phyloP scores from a whole-genome alignment of 2,113 vertebrate genomes.

The Pholis gunnellus region DNA sequence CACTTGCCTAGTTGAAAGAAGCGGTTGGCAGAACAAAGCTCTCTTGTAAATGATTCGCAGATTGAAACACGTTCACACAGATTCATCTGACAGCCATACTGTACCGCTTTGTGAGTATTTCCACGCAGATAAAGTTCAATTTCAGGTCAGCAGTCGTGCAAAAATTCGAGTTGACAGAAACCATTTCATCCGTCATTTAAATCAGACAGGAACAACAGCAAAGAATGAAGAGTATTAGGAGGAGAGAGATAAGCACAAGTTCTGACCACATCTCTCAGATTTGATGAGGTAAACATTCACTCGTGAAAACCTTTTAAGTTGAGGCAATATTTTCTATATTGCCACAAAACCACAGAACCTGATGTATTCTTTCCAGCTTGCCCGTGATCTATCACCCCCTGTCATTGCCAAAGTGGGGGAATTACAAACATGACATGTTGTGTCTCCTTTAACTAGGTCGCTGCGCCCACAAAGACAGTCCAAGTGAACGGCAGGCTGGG shows the following conservation, averaged over 20 bases:
- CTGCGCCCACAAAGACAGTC: conserved; percentile 78
- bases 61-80: conserved; percentile 31
- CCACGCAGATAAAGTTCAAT: conserved; percentile 53
- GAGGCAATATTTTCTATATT: not conserved
- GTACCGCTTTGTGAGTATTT: conserved; percentile 31
- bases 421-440: conserved; percentile 45
- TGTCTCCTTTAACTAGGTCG: conserved; percentile 74
- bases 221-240: conserved; percentile 4
- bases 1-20: conserved; percentile 30
- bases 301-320: not conserved
- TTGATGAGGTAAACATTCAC: not conserved
- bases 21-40: conserved; percentile 45
- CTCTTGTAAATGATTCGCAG: conserved; percentile 49
- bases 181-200: not conserved
- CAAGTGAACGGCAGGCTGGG: conserved; percentile 84
- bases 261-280: not conserved
- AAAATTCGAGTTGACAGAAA: conserved; percentile 24
- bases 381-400: conserved; percentile 18
- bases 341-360: conserved; percentile 12
- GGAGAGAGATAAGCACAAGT: not conserved
- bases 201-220: conserved; percentile 10
- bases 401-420: conserved; percentile 17
- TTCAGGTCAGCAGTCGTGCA: conserved; percentile 49
- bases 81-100: conserved; percentile 39
- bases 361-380: conserved; percentile 10